Evolutionary conservation across 2,113 vertebrate genomes (phyloP).

Genomic region (Sinocyclocheilus anshuiensis): DNA sequence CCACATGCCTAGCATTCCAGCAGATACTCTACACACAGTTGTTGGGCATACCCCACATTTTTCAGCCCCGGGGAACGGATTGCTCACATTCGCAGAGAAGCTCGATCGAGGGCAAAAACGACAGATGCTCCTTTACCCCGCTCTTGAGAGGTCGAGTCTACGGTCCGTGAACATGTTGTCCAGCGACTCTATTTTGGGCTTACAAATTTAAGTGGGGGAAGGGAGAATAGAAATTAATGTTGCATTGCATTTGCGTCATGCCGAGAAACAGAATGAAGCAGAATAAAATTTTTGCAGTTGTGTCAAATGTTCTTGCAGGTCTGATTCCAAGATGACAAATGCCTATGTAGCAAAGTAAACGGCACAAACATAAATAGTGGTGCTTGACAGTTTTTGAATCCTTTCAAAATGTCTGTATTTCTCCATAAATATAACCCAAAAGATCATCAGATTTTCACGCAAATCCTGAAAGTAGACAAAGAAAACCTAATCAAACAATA

Average conservation of each 20-base stretch:
- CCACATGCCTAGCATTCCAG: slow-evolving; percentile 86
- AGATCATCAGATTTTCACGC: background rate
- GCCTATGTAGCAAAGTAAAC: background rate
- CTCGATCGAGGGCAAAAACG: slow-evolving; percentile 27
- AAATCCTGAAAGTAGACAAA: background rate
- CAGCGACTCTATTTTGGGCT: slow-evolving; percentile 23
- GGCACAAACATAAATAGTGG: background rate
- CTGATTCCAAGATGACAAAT: background rate
- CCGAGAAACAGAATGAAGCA: background rate
- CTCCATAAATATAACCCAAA: background rate
- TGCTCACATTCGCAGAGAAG: slow-evolving; percentile 73
- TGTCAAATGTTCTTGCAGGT: background rate
- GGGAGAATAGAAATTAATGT: slow-evolving; percentile 2
- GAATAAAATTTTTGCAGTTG: background rate
- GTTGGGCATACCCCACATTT: slow-evolving; percentile 84
- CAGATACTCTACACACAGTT: slow-evolving; percentile 87
- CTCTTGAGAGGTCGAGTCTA: slow-evolving; percentile 10
- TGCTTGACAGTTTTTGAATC: background rate
- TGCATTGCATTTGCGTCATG: slow-evolving; percentile 22
- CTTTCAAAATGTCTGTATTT: background rate
- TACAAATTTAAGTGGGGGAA: background rate
- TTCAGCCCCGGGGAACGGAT: slow-evolving; percentile 73
- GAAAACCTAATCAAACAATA: background rate
- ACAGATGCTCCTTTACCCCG: slow-evolving; percentile 48
- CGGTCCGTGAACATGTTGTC: slow-evolving; percentile 4